Percentiles rank a stretch among this genome's conserved stretches.
phyloP scores from a whole-genome alignment of 2,888 invertebrate genomes.

The Lomographa bimaculata region DNA sequence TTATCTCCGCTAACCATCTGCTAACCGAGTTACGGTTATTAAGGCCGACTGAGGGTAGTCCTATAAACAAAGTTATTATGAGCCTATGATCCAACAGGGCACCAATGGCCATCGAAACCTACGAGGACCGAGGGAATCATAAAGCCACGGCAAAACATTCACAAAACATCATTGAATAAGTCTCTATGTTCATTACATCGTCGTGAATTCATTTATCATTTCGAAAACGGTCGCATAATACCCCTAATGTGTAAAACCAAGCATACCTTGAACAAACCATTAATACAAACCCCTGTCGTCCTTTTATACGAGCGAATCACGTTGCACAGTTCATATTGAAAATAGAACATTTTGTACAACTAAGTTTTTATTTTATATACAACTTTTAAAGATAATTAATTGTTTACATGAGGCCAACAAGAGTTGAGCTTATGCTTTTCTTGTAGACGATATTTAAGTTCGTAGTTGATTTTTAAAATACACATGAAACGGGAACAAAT shows the following conservation, averaged over 20 bases:
- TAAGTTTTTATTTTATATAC: too few relatives aligned
- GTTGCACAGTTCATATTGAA: conserved; percentile 20
- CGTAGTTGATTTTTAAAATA: too few relatives aligned
- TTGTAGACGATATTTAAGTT: too few relatives aligned
- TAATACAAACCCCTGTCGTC: conserved; percentile 65
- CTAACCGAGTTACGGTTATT: conserved; percentile 9
- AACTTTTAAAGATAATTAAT: too few relatives aligned
- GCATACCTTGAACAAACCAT: conserved; percentile 77
- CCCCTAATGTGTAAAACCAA: conserved; percentile 81
- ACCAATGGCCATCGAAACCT: conserved; percentile 25
- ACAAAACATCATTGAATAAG: conserved; percentile 60
- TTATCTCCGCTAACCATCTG: conserved; percentile 10
- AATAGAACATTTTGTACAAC: too few relatives aligned
- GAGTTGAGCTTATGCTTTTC: too few relatives aligned
- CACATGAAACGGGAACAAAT: too few relatives aligned
- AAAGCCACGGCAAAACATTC: conserved; percentile 61
- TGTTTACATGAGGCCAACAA: too few relatives aligned
- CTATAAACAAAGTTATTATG: conserved; percentile 16
- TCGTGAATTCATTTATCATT: conserved; percentile 76
- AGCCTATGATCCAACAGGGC: conserved; percentile 8
- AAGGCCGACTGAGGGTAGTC: conserved; percentile 1
- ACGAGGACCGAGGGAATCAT: conserved; percentile 42
- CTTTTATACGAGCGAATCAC: conserved; percentile 31
- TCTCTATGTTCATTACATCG: conserved; percentile 61
- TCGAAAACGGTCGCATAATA: conserved; percentile 74